Base-by-base conservation (phyloP, 2,113 vertebrate species). In the Poeciliopsis retropinna region DNA sequence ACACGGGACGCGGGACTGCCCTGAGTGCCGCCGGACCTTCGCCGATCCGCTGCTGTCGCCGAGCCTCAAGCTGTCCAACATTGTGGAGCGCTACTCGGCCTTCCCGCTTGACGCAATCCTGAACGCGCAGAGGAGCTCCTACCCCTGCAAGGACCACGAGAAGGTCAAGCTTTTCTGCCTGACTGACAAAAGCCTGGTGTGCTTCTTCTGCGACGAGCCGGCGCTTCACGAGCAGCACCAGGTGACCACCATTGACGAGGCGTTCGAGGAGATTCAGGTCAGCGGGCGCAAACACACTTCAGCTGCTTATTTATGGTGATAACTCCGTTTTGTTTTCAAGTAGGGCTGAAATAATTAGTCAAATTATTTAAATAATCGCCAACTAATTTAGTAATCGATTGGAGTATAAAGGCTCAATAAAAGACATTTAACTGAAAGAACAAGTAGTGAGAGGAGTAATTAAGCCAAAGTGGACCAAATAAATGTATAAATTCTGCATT, bases 141-240 rank as follows among this genome's bases (percentile, higher is more conserved):
- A 97, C 82, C 96, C 97, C 64, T 99, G 98, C 93, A 97, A 99
- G 90, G 98, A 98, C 91, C 98, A 99, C 70, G 97, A 97, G 92
- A 98, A 98, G 93, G 98, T 98, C 87, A 97, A 99, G 93, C 97
- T 99, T 87, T 99, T 99, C 94, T 99, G 98, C 94, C 96, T 99
- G 75, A 97, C 95, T 0, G 98, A 99, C 94, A 97, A 97, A 31
- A 95, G 95, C 3, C 93, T 99, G 28, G 95, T 99, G 86, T 99
- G 98, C 91, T 99, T 99, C 94, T 99, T 99, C 95, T 99, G 98
- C 0, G 98, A 99, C 7, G 96, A 98, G 83, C 97, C 98, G 0
- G 96, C 98, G 0, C 71, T 97, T 65, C 98, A 99, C 60, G 96
- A 99, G 92, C 97, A 98, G 92, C 98, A 99, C 91, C 98, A 98